Evolutionary conservation across 2,797 vertebrate genomes (phyloP), one percentile per base, ranked within the genome.

Genomic region (Melopsittacus undulatus): DNA sequence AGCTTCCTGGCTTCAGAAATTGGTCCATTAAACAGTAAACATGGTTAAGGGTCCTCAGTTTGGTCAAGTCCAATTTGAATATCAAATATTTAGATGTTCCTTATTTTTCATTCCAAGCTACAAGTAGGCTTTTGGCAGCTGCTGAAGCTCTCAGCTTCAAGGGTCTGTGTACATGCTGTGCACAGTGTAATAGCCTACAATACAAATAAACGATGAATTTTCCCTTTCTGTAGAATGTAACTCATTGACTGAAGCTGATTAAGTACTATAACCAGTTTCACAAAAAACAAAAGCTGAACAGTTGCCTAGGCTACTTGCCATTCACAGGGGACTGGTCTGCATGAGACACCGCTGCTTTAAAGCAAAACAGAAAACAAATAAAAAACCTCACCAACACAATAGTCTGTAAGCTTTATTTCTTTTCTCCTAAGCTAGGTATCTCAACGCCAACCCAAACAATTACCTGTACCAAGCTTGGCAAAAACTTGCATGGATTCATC

Each of bases 401-500:
- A 66, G 27, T 15, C 46, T 36, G 7, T 11, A 11, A 89, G 16
- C 27, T 92, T 84, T 13, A 34, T 26, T 66, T 76, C 10, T 38
- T 59, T 77, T 38, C 32, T 84, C 32, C 46, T 45, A 62, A 36
- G 7, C 36, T 15, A 52, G 7, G 3, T 32, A 68, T 43, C 61
- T 89, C 57, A 75, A 46, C 6, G 32, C 32, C 52, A 85, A 56
- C 21, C 38, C 40, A 78, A 62, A 69, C 16, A 90, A 51, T 97
- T 97, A 99, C 99, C 99, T 98, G 99, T 99, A 94, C 99, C 99
- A 38, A 99, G 98, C 95, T 99, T 99, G 79, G 99, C 98, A 95
- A 99, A 99, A 92, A 99, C 99, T 97, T 99, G 99, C 99, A 99
- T 99, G 64, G 99, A 99, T 94, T 99, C 99, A 92, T 99, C 99